phyloP scores from a whole-genome alignment of 92 coral and sea anemone species.

The Virgularia gustaviana region DNA sequence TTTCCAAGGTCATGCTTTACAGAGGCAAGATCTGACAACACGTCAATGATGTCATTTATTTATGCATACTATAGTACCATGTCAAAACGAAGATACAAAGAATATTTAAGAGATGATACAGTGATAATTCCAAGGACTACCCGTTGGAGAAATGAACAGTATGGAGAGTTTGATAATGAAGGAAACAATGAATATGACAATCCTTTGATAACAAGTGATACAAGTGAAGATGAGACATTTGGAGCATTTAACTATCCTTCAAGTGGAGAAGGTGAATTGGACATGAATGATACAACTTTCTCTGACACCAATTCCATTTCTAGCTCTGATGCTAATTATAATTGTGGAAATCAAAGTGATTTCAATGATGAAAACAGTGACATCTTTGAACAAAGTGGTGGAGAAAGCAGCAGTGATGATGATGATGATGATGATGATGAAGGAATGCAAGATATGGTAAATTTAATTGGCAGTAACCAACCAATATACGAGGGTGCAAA shows the following conservation, averaged over 20 bases:
- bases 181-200: background rate
- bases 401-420: background rate
- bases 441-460: background rate
- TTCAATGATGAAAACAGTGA: background rate
- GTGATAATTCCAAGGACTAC: background rate
- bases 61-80: background rate
- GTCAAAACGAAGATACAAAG: constrained; percentile 3
- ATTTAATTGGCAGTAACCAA: background rate
- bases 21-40: too few species aligned
- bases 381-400: background rate
- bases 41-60: too few species aligned
- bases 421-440: background rate
- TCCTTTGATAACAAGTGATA: background rate
- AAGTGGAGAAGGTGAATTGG: too few species aligned
- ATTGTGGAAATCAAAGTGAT: background rate
- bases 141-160: background rate
- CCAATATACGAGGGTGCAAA: constrained; percentile 10
- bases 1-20: too few species aligned
- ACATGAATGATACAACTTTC: too few species aligned
- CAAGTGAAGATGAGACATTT: background rate
- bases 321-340: background rate
- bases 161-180: background rate
- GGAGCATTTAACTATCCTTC: background rate
- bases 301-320: too few species aligned
- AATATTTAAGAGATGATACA: background rate